Evolutionary conservation across 1,140 invertebrate genomes (phyloP), one percentile per base, ranked within the genome.

Genomic region (Melanaphis sacchari): DNA sequence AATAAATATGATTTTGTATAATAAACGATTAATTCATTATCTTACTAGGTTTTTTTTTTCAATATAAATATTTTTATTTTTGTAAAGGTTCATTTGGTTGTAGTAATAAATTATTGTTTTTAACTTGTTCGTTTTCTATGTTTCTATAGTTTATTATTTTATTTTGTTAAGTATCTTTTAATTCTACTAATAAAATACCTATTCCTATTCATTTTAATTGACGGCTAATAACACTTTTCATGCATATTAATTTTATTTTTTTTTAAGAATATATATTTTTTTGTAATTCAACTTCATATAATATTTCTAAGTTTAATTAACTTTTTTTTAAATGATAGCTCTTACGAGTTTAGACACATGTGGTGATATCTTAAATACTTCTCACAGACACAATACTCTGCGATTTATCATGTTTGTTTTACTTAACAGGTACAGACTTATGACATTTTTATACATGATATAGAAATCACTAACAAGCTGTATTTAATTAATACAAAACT

Each of bases 391-490:
- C 49, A 36, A 6, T n/a, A 40, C 46, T 22, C 52, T 41, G 52
- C 54, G 38, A 90, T 90, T 90, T 90, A 90, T 90, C 38, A 90
- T 66, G 54, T 90, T 90, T 90, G 38, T 38, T 59, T 40, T 90
- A 38, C 52, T 59, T 40, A 31, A 54, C 21, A 46, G 87, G 21
- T 38, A 52, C 6, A 24, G 22, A 54, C 24, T n/a, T 22, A 36
- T 52, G 88, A 54, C 15, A 26, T 89, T 38, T 89, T 52, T 31
- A 40, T 54, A 24, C n/a, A 49, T 52, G 41, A 59, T 59, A 90
- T 15, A 38, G 88, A 24, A 41, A 90, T 90, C 36, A 90, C 36
- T 90, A 54, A 90, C 88, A 52, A 59, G 89, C 18, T 38, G 52
- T 59, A 54, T 22, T 54, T 22, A 90, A 66, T 90, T 90, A 66